Percentiles rank a stretch among this genome's conserved stretches.
Evolutionary conservation across 2,888 invertebrate genomes (phyloP).

Genomic region (Sesamia inferens): DNA sequence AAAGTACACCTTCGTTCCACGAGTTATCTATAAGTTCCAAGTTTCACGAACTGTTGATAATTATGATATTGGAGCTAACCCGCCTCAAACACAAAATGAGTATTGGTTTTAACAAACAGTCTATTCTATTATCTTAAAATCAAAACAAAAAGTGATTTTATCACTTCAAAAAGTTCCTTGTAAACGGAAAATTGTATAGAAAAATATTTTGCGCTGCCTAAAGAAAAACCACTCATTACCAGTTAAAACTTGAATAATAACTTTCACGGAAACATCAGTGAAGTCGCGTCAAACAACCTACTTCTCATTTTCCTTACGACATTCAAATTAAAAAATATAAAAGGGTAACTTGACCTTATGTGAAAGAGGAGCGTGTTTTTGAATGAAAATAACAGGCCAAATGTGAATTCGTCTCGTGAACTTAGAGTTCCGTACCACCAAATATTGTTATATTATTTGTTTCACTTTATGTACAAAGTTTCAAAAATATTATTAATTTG

Average conservation of each 20-base stretch:
- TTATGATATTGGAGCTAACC: not conserved
- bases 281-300: conserved; percentile 24
- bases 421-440: not conserved
- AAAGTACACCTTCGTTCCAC: too few relatives aligned
- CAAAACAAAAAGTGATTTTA: conserved; percentile 12
- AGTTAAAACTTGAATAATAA: conserved; percentile 39
- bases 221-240: conserved; percentile 28
- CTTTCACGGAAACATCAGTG: conserved; percentile 28
- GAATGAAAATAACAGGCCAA: conserved; percentile 38
- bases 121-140: not conserved
- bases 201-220: conserved; percentile 19
- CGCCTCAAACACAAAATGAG: too few relatives aligned
- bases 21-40: too few relatives aligned
- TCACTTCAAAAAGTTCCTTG: conserved; percentile 4
- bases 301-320: conserved; percentile 61
- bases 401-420: not conserved
- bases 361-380: conserved; percentile 51
- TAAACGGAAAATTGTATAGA: conserved; percentile 10
- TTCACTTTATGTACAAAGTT: too few relatives aligned
- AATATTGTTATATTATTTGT: not conserved
- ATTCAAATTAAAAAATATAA: conserved; percentile 67
- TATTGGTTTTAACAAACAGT: not conserved
- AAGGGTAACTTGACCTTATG: conserved; percentile 68
- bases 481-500: too few relatives aligned
- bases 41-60: not conserved